Base-by-base conservation (phyloP, 2,113 vertebrate species). In the Sylvia atricapilla region DNA sequence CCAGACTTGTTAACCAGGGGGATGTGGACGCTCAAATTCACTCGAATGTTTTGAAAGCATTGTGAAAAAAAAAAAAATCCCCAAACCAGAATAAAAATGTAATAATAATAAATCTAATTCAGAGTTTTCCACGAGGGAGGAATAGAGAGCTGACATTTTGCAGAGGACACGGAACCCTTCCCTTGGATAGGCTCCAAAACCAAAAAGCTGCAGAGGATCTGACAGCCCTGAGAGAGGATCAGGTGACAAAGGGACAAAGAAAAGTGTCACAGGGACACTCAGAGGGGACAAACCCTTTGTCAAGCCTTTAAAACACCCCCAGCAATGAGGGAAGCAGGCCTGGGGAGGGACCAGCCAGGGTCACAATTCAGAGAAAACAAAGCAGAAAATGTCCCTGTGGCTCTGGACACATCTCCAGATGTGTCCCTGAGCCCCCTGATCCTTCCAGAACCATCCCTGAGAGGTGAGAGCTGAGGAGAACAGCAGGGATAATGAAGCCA, bases 31-130 rank as follows among this genome's bases (percentile, higher is more conserved):
- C 39, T 10, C 41, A 58, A 58, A 59, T 16, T 25, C n/a, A 24
- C 33, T 35, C 2, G 21, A 14, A 27, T 21, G 70, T 4, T 15
- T 37, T 37, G 52, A n/a, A 43, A 73, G 30, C 16, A 15, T 15
- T 27, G 39, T 73, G 52, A 20, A 11, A 72, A 53, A 37, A 46
- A 46, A 46, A 20, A 20, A 37, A 37, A 37, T 37, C 5, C 15
- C 55, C 52, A 12, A 28, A 31, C 4, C 30, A 24, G 3, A 28
- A 6, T 4, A 4, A 9, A 64, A 55, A 31, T 2, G 9, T 1
- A 28, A 8, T 9, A 11, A 9, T 7, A 13, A 59, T 2, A 22
- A 8, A 53, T 25, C 55, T 8, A 9, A 27, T 3, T 6, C 28
- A 5, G 5, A 2, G 9, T 6, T 60, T 30, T n/a, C 20, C 33